These are phyloP conservation scores for Vanessa atalanta DNA, from an alignment of 1,140 invertebrate genomes.

Conservation along the genomic window DNA sequence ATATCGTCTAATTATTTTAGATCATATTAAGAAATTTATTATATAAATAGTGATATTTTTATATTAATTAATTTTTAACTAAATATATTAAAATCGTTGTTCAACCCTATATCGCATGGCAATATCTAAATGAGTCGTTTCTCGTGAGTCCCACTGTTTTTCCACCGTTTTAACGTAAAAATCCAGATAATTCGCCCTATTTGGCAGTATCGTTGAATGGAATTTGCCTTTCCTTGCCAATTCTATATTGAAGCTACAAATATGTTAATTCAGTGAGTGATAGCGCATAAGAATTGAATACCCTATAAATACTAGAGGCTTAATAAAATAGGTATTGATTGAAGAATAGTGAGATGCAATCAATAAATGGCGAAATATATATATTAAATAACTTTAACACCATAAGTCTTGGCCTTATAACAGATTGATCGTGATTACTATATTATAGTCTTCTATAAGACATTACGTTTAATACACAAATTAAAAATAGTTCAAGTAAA, in stretches of 20 bases:
- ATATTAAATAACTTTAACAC: not conserved
- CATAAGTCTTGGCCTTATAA: not conserved
- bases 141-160: slow-evolving; percentile 47
- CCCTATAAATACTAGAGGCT: slow-evolving; percentile 23
- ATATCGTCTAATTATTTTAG: not conserved
- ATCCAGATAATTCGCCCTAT: slow-evolving; percentile 54
- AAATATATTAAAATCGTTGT: not conserved
- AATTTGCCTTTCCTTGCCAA: slow-evolving; percentile 36
- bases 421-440: not conserved
- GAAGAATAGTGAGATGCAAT: not conserved
- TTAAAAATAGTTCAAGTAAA: too few relatives aligned
- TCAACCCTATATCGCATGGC: slow-evolving; percentile 52
- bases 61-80: not conserved
- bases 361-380: not conserved
- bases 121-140: slow-evolving; percentile 61
- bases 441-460: too few relatives aligned
- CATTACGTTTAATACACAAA: too few relatives aligned
- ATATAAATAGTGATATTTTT: not conserved
- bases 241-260: slow-evolving; percentile 24
- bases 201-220: slow-evolving; percentile 48
- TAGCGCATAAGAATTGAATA: slow-evolving; percentile 29
- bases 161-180: slow-evolving; percentile 49
- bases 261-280: slow-evolving; percentile 24
- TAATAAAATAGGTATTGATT: slow-evolving; percentile 15
- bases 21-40: not conserved